Base-by-base conservation (phyloP, 2,888 invertebrate species). In the Habrosyne pyritoides region DNA sequence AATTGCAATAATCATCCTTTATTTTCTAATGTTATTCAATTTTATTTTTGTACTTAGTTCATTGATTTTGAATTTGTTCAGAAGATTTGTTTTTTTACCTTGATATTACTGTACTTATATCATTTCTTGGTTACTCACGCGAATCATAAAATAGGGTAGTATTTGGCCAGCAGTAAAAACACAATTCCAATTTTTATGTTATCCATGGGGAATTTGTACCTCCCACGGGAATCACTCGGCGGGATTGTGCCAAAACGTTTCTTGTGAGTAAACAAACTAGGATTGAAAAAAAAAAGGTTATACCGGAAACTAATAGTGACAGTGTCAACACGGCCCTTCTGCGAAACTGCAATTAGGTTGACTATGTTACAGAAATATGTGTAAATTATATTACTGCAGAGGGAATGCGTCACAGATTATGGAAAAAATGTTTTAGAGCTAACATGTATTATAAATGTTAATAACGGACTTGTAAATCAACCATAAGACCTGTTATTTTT, bases 321-420 rank as follows among this genome's bases (percentile, higher is more conserved):
- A 80, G 71, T 81, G 83, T 85, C 84, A 89, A 90, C 80, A 86
- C 58, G 58, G 64, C 66, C 87, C 87, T 90, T 89, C 89, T 79
- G 75, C 83, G 88, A 87, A 89, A 81, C 79, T 73, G 73, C 79
- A 80, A 84, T 84, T 83, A 81, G 80, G 70, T 60, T 59, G 63
- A 36, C 59, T 62, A 60, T 56, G 59, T 56, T 69, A 66, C 65
- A 71, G 66, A 66, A 69, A 65, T 66, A 66, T 60, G 58, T 50
- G 54, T 47, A 61, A 66, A 65, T 67, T 64, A 56, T 63, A 60
- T 18, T 14, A 42, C 36, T 36, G 24, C 24, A 24, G 36, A 14
- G 6, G 12, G 5, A 14, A 12, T n/a, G 12, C 2, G 12, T 7
- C 8, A 8, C 2, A 18, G 7, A n/a, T 5, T 24, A 7, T 18